Evolutionary conservation across 2,888 invertebrate genomes (phyloP), one percentile per base, ranked within the genome.

Genomic region (Cecidostiba fungosa): DNA sequence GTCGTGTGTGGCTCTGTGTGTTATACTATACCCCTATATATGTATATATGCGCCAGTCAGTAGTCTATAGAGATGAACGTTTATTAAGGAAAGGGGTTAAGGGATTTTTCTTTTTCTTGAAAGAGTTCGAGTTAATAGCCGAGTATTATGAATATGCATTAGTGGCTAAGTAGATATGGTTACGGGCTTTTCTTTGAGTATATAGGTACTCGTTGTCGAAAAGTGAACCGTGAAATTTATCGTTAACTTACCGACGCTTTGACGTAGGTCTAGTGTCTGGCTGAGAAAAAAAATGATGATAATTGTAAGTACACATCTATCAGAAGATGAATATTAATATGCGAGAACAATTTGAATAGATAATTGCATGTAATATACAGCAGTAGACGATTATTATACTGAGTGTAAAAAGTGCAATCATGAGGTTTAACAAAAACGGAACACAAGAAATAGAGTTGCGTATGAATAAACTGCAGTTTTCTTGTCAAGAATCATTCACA

Each of bases 11-110:
- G 39, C 29, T 47, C 29, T 14, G 19, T n/a, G n/a, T n/a, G n/a
- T n/a, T n/a, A n/a, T n/a, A n/a, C n/a, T n/a, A n/a, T n/a, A n/a
- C n/a, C 16, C 2, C 19, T 47, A 23, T 39, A 16, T 26, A 23
- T 47, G 47, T 39, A 5, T 50, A 14, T 50, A 1, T 73, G 14
- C 12, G 29, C 5, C 16, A n/a, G 47, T 26, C 32, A 14, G 26
- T 26, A 16, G 19, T 70, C 29, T 70, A 26, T 23, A 66, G 26
- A 66, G 69, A 16, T 5, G 19, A 26, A 36, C 73, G 43, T 73
- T 43, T 73, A 73, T 73, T 73, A 26, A 43, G 23, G n/a, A 43
- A 73, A n/a, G 10, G 26, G 73, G 73, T 43, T 73, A 73, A 39
- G 43, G 39, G n/a, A n/a, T 23, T 73, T 43, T 47, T 47, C 8